A percentile compares a stretch with the other conserved stretches of the same genome.
phyloP scores from a whole-genome alignment of 2,888 invertebrate species.

The Andrena hattorfiana region DNA sequence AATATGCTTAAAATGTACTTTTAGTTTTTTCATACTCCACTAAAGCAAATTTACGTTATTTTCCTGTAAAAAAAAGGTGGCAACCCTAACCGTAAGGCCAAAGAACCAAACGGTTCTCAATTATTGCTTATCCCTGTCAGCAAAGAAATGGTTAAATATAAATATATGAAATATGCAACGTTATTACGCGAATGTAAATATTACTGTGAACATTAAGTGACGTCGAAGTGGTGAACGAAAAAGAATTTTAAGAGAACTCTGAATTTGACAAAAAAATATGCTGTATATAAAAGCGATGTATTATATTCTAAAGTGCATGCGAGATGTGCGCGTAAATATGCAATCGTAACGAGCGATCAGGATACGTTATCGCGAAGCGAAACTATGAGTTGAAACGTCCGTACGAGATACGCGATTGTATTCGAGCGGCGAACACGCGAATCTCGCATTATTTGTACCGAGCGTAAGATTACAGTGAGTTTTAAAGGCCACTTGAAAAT shows the following conservation, averaged over 20 bases:
- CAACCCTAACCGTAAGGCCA: neutral
- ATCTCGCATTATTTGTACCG: conserved; percentile 39
- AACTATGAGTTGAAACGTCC: conserved; percentile 29
- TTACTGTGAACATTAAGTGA: neutral
- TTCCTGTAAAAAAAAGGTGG: no score
- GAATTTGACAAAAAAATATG: neutral
- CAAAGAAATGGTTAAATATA: neutral
- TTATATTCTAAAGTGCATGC: neutral
- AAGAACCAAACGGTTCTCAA: neutral
- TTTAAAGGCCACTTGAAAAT: conserved; percentile 13
- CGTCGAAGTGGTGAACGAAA: neutral
- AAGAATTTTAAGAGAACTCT: neutral
- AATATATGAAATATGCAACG: neutral
- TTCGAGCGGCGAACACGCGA: conserved; percentile 34
- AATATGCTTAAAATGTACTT: no score
- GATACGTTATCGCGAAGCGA: conserved; percentile 46
- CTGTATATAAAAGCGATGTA: conserved; percentile 11
- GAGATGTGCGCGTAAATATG: neutral
- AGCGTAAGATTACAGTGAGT: conserved; percentile 16
- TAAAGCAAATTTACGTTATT: no score
- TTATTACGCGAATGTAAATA: conserved; percentile 23
- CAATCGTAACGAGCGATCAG: conserved; percentile 6
- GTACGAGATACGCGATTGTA: conserved; percentile 32
- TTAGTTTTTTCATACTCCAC: no score
- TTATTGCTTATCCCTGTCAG: no score